Base-by-base conservation (phyloP, 2,888 invertebrate species). In the Sminthurinus aureus region DNA sequence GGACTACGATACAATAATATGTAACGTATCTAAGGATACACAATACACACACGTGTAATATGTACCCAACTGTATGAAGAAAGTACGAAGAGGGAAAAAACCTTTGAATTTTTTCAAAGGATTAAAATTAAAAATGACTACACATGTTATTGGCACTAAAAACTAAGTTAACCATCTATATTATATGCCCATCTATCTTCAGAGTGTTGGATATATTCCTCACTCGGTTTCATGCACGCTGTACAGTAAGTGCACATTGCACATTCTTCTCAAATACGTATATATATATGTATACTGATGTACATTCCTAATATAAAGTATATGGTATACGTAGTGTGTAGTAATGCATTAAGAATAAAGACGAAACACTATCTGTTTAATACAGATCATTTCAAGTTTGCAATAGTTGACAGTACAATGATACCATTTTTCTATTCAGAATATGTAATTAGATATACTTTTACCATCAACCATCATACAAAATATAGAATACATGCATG, bases 81-180 rank as follows among this genome's bases (percentile, higher is more conserved):
- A n/a, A 74, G 20, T 12, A 26, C 8, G 38, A 50, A 15, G 20
- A 50, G 12, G 24, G 69, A 22, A 26, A 75, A 13, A 75, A 24
- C 75, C 13, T 22, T 75, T 75, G 51, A 9, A 75, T 75, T 50
- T 18, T 75, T 75, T 75, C 18, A 50, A 11, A 75, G 75, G 38
- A 75, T 75, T 75, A 75, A 75, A 51, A 51, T 75, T 75, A 75
- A 75, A 52, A 75, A 50, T 75, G 75, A 75, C 75, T 75, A 22
- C 50, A 73, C 50, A 38, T 75, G 75, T 20, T 75, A 75, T 75
- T 75, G 75, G 75, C 75, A 75, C 75, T 75, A 75, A 75, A 75
- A 75, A 75, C 75, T 75, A n/a, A 50, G 50, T 75, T 75, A 75
- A 75, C 75, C 52, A 75, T 52, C 71, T 24, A 71, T 71, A 20